A percentile compares a stretch with the other conserved stretches of the same genome.
phyloP scores from a whole-genome alignment of 2,888 invertebrate species.

The Minunthozetes semirufus region DNA sequence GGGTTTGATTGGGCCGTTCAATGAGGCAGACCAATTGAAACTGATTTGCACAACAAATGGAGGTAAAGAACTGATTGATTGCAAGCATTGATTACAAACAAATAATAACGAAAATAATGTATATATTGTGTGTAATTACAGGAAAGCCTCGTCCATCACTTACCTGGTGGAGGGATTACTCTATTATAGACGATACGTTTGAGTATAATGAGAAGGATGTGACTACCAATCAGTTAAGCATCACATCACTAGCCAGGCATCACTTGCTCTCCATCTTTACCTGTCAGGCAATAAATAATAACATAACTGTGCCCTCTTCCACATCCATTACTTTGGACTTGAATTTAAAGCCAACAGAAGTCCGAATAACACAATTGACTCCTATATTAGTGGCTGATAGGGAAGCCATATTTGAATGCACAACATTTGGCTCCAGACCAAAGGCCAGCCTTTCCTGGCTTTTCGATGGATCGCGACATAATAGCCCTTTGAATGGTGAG shows the following conservation, averaged over 20 bases:
- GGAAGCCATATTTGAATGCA: slow-evolving; percentile 72
- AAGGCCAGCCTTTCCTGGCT: slow-evolving; percentile 61
- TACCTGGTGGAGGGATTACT: slow-evolving; percentile 38
- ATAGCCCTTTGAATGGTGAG: slow-evolving; percentile 36
- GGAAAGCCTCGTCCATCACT: slow-evolving; percentile 38
- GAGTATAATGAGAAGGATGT: slow-evolving; percentile 39
- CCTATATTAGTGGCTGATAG: slow-evolving; percentile 75
- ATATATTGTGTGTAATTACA: too few species aligned
- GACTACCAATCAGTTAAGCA: slow-evolving; percentile 37
- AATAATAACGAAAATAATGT: too few species aligned
- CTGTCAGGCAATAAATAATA: slow-evolving; percentile 43
- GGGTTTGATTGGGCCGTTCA: slow-evolving; percentile 45
- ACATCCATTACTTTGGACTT: slow-evolving; percentile 73
- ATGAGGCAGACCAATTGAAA: slow-evolving; percentile 45
- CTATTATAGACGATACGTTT: slow-evolving; percentile 38
- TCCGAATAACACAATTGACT: slow-evolving; percentile 50
- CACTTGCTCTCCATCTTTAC: slow-evolving; percentile 42
- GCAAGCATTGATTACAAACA: too few species aligned
- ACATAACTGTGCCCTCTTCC: slow-evolving; percentile 48
- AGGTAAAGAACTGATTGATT: slow-evolving; percentile 42
- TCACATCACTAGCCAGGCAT: slow-evolving; percentile 36
- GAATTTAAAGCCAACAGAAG: slow-evolving; percentile 52
- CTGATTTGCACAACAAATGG: slow-evolving; percentile 45
- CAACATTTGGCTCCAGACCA: slow-evolving; percentile 73
- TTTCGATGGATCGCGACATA: slow-evolving; percentile 37